phyloP scores from a whole-genome alignment of 2,113 vertebrate genomes.

The Clarias batrachus region DNA sequence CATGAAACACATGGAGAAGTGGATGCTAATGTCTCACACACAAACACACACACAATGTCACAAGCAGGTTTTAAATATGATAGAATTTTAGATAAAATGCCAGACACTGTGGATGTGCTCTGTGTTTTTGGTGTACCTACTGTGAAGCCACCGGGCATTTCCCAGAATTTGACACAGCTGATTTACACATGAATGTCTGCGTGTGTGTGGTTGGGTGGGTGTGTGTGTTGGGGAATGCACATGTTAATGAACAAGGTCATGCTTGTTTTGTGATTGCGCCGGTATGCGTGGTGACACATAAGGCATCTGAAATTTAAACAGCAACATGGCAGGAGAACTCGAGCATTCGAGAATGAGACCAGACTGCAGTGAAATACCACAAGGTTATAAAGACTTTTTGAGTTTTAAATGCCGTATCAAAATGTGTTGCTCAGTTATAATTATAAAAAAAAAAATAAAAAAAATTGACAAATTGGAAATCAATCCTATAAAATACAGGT shows the following conservation, averaged over 20 bases:
- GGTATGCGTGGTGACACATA: background rate
- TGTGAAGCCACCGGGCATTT: background rate
- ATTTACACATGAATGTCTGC: slow-evolving; percentile 11
- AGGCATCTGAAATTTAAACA: slow-evolving; percentile 13
- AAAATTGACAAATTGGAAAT: background rate
- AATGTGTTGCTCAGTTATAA: background rate
- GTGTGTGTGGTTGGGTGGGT: background rate
- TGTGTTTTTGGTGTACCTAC: background rate
- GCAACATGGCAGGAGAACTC: slow-evolving; percentile 22
- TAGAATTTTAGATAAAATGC: slow-evolving; percentile 3
- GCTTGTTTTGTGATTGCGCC: slow-evolving; percentile 17
- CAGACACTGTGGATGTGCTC: background rate
- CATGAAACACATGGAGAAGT: slow-evolving; percentile 60
- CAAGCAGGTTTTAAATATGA: slow-evolving; percentile 7
- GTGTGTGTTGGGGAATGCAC: slow-evolving; percentile 6
- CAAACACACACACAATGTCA: slow-evolving; percentile 37
- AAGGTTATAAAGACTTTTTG: background rate
- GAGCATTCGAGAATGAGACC: background rate
- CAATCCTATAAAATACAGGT: background rate
- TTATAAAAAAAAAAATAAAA: background rate
- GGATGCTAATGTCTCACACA: slow-evolving; percentile 51
- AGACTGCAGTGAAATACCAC: slow-evolving; percentile 22
- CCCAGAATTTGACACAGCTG: background rate
- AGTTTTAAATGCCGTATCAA: slow-evolving; percentile 19
- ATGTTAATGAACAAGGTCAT: background rate